Conservation (phyloP, 2,113 vertebrate species). For the Diglossa brunneiventris region DNA sequence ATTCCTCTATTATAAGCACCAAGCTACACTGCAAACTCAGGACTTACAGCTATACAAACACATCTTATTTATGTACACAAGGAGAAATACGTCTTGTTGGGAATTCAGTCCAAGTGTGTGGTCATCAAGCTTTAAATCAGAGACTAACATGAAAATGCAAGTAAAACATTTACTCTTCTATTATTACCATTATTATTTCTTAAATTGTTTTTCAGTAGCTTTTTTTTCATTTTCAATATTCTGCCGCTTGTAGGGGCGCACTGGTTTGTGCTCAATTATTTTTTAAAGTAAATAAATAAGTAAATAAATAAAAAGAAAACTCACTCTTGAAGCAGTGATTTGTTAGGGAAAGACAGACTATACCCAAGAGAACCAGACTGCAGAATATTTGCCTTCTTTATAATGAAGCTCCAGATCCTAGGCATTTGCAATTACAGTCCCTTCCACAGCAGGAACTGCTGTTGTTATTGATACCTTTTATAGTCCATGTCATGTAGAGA, state of each 20-base stretch:
- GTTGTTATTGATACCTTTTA: constrained; percentile 51
- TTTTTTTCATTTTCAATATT: background rate
- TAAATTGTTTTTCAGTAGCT: background rate
- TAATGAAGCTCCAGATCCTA: constrained; percentile 34
- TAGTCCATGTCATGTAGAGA: constrained; percentile 16
- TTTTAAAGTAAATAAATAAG: constrained; percentile 14
- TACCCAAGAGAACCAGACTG: background rate
- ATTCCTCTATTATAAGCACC: constrained; percentile 56
- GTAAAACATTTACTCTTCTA: background rate
- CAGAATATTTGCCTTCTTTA: background rate
- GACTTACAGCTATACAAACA: constrained; percentile 59
- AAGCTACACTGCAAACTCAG: constrained; percentile 34
- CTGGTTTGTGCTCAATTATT: background rate
- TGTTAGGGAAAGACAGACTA: constrained; percentile 4
- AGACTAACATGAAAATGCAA: background rate
- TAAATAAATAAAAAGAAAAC: constrained; percentile 8
- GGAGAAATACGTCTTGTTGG: constrained; percentile 22
- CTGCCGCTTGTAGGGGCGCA: background rate
- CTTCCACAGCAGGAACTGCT: constrained; percentile 32
- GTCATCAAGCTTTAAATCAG: constrained; percentile 61
- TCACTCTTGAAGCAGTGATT: background rate
- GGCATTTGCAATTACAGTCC: constrained; percentile 15
- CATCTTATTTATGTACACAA: constrained; percentile 17
- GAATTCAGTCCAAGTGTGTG: constrained; percentile 31
- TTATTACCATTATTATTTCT: background rate